A percentile compares a stretch with the other conserved stretches of the same genome.
These are phyloP conservation scores for Baronia brevicornis DNA, from an alignment of 2,888 invertebrate species.

Conservation along the genomic window DNA sequence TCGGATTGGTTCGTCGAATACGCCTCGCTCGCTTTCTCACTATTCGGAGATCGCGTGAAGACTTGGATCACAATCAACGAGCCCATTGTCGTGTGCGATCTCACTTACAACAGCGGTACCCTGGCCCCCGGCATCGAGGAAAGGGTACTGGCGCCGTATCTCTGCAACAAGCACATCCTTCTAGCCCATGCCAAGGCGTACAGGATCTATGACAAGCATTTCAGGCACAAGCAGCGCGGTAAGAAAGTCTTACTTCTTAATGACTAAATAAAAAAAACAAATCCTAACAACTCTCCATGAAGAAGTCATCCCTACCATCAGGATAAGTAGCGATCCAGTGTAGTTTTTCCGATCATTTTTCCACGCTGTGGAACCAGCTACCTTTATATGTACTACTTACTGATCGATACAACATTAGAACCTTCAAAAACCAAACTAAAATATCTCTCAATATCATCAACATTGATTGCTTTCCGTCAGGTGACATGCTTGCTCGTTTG, in stretches of 20 bases:
- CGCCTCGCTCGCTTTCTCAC: conserved; percentile 68
- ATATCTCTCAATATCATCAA: too few species aligned
- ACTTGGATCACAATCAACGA: conserved; percentile 86
- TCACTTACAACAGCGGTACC: conserved; percentile 47
- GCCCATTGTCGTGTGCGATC: conserved; percentile 61
- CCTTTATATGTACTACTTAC: too few species aligned
- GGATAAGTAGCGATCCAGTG: too few species aligned
- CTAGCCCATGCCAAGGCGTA: conserved; percentile 79
- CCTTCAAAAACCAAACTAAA: too few species aligned
- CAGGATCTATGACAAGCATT: conserved; percentile 72
- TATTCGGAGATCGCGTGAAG: conserved; percentile 77
- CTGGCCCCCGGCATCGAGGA: conserved; percentile 41
- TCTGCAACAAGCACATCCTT: conserved; percentile 78
- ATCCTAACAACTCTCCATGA: neutral
- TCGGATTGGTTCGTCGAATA: conserved; percentile 78
- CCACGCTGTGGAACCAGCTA: neutral
- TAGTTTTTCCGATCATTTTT: neutral
- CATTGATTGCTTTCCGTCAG: too few species aligned
- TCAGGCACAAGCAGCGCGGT: conserved; percentile 62
- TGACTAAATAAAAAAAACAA: neutral
- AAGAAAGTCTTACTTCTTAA: conserved; percentile 14
- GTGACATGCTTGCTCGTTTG: too few species aligned
- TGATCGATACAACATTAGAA: too few species aligned
- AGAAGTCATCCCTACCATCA: neutral
- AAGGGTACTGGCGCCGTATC: conserved; percentile 68